Percentiles rank a stretch among this genome's conserved stretches.
These are phyloP conservation scores for Hydrolagus colliei DNA, from an alignment of 2,797 vertebrate genomes.

Conservation along the genomic window DNA sequence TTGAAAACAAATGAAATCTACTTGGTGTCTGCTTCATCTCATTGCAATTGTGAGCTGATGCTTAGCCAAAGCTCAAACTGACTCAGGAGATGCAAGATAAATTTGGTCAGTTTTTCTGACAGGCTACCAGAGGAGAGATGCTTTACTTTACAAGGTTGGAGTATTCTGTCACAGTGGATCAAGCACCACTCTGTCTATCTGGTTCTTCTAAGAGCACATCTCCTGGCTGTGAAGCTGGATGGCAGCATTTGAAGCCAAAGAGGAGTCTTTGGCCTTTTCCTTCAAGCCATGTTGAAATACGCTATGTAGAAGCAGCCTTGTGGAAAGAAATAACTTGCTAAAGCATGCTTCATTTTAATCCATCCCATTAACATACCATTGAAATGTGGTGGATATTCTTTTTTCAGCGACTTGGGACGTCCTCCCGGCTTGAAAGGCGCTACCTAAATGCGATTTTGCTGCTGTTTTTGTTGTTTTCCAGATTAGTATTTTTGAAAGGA, in stretches of 20 bases:
- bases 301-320: neutral
- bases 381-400: neutral
- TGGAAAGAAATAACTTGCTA: neutral
- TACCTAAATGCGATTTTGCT: too few relatives aligned
- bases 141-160: conserved; percentile 21
- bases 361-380: neutral
- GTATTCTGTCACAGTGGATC: conserved; percentile 25
- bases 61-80: neutral
- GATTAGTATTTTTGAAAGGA: too few relatives aligned
- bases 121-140: conserved; percentile 20
- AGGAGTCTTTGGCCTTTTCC: neutral
- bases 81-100: neutral
- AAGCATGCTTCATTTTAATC: neutral
- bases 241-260: neutral
- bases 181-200: neutral
- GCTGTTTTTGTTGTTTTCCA: too few relatives aligned
- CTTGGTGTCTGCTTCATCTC: too few relatives aligned
- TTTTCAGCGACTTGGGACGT: too few relatives aligned
- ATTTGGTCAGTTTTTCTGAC: conserved; percentile 27
- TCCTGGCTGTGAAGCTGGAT: neutral
- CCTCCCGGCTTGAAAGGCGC: too few relatives aligned
- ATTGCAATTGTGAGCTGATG: neutral
- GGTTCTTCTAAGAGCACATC: neutral
- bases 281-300: neutral
- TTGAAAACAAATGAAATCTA: neutral